Base-by-base conservation (phyloP, 53 echinoderm and acorn worm species). In the Glandiceps talaboti region DNA sequence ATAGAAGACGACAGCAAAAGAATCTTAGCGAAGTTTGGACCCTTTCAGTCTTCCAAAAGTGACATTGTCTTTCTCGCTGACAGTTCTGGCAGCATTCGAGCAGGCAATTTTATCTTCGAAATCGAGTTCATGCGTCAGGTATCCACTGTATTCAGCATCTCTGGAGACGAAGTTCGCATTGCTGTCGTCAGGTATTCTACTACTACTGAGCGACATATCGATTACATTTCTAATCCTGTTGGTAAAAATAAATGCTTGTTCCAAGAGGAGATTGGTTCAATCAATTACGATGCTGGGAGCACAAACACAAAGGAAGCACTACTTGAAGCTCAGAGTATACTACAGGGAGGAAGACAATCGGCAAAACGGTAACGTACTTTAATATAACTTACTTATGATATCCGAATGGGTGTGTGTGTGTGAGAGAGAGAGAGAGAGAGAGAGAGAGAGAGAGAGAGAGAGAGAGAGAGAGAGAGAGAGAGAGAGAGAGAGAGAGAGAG, bases 1-100 rank as follows among this genome's bases (percentile, higher is more conserved):
- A 12, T 45, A 20, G 20, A 45, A 6, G 64, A 45, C 6, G 64
- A 45, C 6, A 45, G 64, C 64, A 45, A 45, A 12, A 45, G 64
- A 45, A 45, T 45, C 64, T 45, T 45, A 45, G 64, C 6, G 6
- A 45, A 45, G 20, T 20, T 45, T 45, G 64, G 20, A 45, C 64
- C 64, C 20, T 88, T 78, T 33, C 88, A 85, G 33, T 82, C 74
- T 33, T 6, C 30, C 1, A 82, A 74, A 31, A 78, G 73, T 74
- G 92, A 92, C 32, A 82, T 92, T 26, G 92, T 92, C 25, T 89
- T 92, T 74, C 80, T 92, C 0, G 73, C 89, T 0, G 92, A 92
- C 30, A 80, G 85, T 6, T 92, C 92, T n/a, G 92, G 89, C 26
- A 92, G 92, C 76, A 77, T 92, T 26, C 78, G 78, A 0, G 31